Conservation (phyloP, 2,113 vertebrate genomes). For the Poicephalus gulielmi region DNA sequence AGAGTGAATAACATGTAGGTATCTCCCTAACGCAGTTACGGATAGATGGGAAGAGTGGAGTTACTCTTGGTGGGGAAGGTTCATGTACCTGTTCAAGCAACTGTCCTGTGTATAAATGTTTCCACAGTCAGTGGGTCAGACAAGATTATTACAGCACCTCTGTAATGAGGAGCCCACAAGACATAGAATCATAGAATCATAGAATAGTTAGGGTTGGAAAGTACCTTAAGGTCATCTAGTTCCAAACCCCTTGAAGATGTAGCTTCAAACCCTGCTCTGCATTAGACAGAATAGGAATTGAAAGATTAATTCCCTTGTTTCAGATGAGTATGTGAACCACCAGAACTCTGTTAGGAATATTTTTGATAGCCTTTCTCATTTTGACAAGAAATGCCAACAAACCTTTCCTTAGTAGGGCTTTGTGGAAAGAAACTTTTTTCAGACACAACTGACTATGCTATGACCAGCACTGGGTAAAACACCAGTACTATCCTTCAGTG, state of each 20-base stretch:
- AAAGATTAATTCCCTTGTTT: neutral
- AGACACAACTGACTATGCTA: neutral
- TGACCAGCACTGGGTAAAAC: neutral
- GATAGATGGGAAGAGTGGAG: neutral
- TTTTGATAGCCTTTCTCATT: neutral
- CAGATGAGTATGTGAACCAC: neutral
- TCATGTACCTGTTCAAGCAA: neutral
- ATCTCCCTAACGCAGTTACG: neutral
- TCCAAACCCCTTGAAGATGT: neutral
- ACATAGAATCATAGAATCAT: neutral
- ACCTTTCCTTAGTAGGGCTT: neutral
- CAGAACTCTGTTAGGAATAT: neutral
- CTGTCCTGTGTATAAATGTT: neutral
- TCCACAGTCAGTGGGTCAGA: neutral
- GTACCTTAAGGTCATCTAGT: neutral
- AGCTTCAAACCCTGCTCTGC: neutral
- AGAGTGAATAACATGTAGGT: neutral
- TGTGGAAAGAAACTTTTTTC: neutral
- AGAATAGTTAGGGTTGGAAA: neutral
- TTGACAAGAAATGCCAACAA: neutral
- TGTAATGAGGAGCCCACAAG: neutral
- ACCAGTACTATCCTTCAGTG: neutral
- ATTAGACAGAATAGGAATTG: neutral
- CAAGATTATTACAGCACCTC: neutral
- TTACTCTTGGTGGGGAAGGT: rapidly evolving